phyloP scores from a whole-genome alignment of 2,888 invertebrate genomes.

The Blomia tropicalis region DNA sequence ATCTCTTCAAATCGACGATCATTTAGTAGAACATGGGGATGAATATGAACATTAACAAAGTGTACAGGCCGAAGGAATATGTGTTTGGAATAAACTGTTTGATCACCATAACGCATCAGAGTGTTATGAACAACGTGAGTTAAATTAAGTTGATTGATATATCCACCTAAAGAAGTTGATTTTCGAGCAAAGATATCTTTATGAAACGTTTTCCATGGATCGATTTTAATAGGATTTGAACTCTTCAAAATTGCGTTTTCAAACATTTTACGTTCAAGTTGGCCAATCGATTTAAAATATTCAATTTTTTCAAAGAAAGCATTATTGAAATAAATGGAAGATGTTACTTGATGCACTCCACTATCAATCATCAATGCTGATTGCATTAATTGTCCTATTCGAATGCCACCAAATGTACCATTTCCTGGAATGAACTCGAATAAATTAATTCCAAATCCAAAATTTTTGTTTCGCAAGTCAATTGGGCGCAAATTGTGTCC shows the following conservation, averaged over 20 bases:
- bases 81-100: not conserved
- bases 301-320: constrained; percentile 1
- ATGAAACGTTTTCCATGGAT: no score
- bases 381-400: not conserved
- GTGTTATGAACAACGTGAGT: not conserved
- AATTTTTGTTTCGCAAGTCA: not conserved
- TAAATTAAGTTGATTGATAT: not conserved
- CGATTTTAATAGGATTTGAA: not conserved
- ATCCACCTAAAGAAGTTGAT: not conserved
- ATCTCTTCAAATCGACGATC: not conserved
- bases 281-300: not conserved
- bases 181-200: not conserved
- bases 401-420: not conserved
- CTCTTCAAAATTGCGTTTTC: not conserved
- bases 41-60: not conserved
- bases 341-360: not conserved
- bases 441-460: not conserved
- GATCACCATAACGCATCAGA: constrained; percentile 2
- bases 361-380: not conserved
- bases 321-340: not conserved
- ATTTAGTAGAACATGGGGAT: not conserved
- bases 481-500: no score
- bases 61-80: not conserved
- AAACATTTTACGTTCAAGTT: not conserved
- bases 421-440: not conserved